A percentile compares a stretch with the other conserved stretches of the same genome.
These are phyloP conservation scores for Tachyglossus aculeatus DNA, from an alignment of 2,797 vertebrate species.

Conservation along the genomic window DNA sequence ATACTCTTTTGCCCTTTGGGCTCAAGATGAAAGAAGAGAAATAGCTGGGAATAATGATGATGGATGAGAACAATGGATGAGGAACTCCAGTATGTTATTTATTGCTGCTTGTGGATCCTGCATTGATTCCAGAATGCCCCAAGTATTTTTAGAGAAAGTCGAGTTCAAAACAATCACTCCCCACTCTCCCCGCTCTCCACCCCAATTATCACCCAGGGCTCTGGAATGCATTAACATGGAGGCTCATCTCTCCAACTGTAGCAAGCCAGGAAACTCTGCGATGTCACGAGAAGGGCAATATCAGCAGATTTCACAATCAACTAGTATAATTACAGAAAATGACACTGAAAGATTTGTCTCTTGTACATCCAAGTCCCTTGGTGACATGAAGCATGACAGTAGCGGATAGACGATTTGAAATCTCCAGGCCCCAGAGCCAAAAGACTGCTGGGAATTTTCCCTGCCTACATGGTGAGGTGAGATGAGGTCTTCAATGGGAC, in stretches of 20 bases:
- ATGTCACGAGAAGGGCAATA: slow-evolving; percentile 22
- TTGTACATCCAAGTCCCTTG: no score
- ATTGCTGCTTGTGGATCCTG: slow-evolving; percentile 39
- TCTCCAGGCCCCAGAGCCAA: no score
- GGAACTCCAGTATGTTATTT: not conserved
- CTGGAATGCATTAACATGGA: slow-evolving; percentile 30
- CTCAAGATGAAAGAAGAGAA: no score
- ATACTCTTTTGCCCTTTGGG: no score
- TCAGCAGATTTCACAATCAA: slow-evolving; percentile 53
- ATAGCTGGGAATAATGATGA: slow-evolving; percentile 29
- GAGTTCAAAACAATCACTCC: slow-evolving; percentile 46
- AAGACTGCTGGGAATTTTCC: no score
- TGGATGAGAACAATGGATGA: slow-evolving; percentile 23
- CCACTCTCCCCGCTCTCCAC: no score
- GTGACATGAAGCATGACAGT: no score
- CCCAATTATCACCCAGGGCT: slow-evolving; percentile 26
- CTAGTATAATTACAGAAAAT: slow-evolving; percentile 38
- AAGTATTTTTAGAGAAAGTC: slow-evolving; percentile 34
- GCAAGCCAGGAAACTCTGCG: slow-evolving; percentile 56
- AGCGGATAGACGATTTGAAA: no score
- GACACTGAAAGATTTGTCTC: slow-evolving; percentile 33
- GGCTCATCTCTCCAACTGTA: slow-evolving; percentile 58
- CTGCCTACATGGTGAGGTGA: no score
- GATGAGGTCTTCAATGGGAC: no score
- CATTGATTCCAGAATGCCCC: slow-evolving; percentile 50